Conservation (phyloP, 2,113 vertebrate species). For the Varanus komodoensis region DNA sequence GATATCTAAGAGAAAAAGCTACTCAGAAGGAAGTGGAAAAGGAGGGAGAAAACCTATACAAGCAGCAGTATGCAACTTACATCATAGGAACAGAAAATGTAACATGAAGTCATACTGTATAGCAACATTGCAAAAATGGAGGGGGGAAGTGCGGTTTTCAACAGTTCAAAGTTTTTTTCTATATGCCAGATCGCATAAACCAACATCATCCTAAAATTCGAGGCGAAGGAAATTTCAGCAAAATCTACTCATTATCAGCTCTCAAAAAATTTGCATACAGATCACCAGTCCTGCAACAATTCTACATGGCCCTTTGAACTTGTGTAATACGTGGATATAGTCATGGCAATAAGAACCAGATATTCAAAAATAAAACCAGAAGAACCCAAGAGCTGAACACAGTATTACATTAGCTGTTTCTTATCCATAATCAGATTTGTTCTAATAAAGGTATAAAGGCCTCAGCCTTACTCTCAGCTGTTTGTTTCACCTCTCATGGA, state of each 20-base stretch:
- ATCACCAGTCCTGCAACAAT: slow-evolving; percentile 4
- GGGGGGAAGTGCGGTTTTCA: slow-evolving; percentile 35
- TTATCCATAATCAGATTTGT: not conserved
- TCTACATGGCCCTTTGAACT: not conserved
- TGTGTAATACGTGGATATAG: not conserved
- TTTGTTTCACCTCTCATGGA: not conserved
- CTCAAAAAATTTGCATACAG: slow-evolving; percentile 33
- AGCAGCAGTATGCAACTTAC: slow-evolving; percentile 76
- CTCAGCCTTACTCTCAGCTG: not conserved
- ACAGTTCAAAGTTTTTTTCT: slow-evolving; percentile 39
- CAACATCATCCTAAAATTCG: slow-evolving; percentile 43
- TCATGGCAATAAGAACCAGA: not conserved
- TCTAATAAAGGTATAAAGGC: not conserved
- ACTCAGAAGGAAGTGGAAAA: slow-evolving; percentile 69
- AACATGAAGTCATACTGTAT: slow-evolving; percentile 60
- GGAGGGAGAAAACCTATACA: slow-evolving; percentile 69
- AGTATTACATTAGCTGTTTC: not conserved
- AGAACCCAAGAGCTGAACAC: slow-evolving; percentile 1
- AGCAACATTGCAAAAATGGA: slow-evolving; percentile 61
- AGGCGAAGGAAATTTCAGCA: not conserved
- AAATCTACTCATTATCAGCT: slow-evolving; percentile 10
- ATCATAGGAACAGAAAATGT: slow-evolving; percentile 75
- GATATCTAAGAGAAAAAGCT: slow-evolving; percentile 77
- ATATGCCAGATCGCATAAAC: slow-evolving; percentile 50
- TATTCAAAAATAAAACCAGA: not conserved